Evolutionary conservation across 2,113 vertebrate genomes (phyloP).

Genomic region (Oryzias melastigma): DNA sequence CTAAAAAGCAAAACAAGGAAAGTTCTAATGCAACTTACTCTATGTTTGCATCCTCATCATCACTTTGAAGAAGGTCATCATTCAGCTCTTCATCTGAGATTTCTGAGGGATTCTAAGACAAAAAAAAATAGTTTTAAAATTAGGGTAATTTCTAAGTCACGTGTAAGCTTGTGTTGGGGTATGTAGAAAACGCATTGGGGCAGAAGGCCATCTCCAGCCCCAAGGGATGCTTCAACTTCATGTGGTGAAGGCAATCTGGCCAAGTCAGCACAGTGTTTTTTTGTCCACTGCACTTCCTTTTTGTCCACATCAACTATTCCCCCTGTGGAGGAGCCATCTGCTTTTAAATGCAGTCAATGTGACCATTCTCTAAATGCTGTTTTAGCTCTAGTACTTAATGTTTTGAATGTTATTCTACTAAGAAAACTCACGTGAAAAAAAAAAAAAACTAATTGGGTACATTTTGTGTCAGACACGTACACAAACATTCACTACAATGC

Average conservation of each 20-base stretch:
- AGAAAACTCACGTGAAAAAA: conserved; percentile 6
- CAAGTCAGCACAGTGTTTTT: conserved; percentile 60
- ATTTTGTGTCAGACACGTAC: conserved; percentile 6
- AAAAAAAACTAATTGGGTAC: neutral
- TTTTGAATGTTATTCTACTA: conserved; percentile 20
- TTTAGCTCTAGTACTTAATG: conserved; percentile 12
- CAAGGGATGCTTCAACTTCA: conserved; percentile 65
- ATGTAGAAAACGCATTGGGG: conserved; percentile 33
- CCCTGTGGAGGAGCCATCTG: conserved; percentile 69
- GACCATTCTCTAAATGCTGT: conserved; percentile 33
- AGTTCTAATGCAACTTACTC: conserved; percentile 43
- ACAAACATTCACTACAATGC: neutral
- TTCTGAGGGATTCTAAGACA: conserved; percentile 89
- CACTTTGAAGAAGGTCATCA: conserved; percentile 95
- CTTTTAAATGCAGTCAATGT: conserved; percentile 40
- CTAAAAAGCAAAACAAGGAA: neutral
- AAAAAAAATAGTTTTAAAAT: conserved; percentile 4
- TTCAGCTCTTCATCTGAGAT: conserved; percentile 95
- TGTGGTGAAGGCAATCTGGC: conserved; percentile 73
- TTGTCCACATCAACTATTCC: conserved; percentile 62
- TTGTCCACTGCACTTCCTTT: conserved; percentile 68
- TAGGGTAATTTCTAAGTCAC: neutral
- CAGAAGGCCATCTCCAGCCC: conserved; percentile 50
- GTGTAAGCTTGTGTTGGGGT: conserved; percentile 5
- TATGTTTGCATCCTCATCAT: conserved; percentile 85